These are phyloP conservation scores for Synchiropus splendidus DNA, from an alignment of 2,113 vertebrate species.

Conservation along the genomic window DNA sequence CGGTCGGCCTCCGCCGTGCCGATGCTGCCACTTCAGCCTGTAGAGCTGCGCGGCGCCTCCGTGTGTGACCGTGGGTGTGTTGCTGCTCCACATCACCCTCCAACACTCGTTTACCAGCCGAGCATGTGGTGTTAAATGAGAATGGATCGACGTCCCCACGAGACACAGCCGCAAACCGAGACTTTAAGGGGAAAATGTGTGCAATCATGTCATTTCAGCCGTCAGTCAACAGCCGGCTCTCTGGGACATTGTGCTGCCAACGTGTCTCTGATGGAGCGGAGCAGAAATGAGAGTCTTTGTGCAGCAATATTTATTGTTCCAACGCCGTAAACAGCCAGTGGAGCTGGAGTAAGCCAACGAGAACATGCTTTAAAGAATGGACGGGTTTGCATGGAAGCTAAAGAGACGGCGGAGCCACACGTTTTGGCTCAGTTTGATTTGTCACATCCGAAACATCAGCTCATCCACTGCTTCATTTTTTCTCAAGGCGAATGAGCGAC, in stretches of 20 bases:
- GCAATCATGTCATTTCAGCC: constrained; percentile 47
- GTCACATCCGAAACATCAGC: too few relatives aligned
- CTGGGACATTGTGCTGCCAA: constrained; percentile 19
- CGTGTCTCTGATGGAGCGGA: constrained; percentile 1
- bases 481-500: too few relatives aligned
- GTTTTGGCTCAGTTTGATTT: too few relatives aligned
- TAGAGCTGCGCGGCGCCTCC: too few relatives aligned
- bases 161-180: constrained; percentile 24
- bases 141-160: constrained; percentile 31
- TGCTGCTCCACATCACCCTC: constrained; percentile 44
- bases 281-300: neutral
- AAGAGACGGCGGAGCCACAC: too few relatives aligned
- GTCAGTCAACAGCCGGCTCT: constrained; percentile 37
- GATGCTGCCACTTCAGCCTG: constrained; percentile 62
- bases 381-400: too few relatives aligned
- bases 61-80: constrained; percentile 47
- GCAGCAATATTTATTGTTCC: neutral
- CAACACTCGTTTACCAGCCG: constrained; percentile 39
- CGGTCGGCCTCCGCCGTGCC: constrained; percentile 41
- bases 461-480: too few relatives aligned
- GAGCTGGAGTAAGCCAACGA: too few relatives aligned
- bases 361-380: too few relatives aligned
- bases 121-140: constrained; percentile 34
- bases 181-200: constrained; percentile 32
- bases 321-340: too few relatives aligned